Percentiles rank a stretch among this genome's conserved stretches.
Conservation (phyloP, 2,888 invertebrate genomes). For the Ormyrus nitidulus region DNA sequence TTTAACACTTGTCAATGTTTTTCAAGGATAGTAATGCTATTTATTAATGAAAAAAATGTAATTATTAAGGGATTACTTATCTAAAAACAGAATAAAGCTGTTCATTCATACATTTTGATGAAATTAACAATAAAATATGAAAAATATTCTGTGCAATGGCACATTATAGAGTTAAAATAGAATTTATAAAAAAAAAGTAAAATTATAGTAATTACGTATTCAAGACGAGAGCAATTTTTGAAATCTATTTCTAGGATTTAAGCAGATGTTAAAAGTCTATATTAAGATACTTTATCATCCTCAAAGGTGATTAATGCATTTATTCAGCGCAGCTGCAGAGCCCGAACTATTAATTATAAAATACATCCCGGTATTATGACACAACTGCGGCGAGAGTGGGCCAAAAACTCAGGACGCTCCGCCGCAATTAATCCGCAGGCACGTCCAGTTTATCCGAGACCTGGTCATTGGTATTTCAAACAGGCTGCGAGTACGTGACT, state of each 20-base stretch:
- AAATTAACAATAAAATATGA: too few species aligned
- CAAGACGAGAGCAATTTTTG: too few species aligned
- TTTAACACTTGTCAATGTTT: slow-evolving; percentile 24
- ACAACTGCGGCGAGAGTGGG: slow-evolving; percentile 17
- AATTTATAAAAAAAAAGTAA: too few species aligned
- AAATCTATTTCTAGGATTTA: too few species aligned
- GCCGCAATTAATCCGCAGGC: slow-evolving; percentile 54
- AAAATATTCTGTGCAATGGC: too few species aligned
- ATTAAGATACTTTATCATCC: not conserved
- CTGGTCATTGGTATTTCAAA: slow-evolving; percentile 54
- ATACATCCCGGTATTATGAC: slow-evolving; percentile 48
- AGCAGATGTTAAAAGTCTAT: too few species aligned
- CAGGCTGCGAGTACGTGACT: slow-evolving; percentile 48
- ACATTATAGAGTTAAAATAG: too few species aligned
- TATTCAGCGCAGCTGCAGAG: slow-evolving; percentile 13
- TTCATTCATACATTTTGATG: too few species aligned
- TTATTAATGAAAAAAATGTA: not conserved
- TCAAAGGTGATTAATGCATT: slow-evolving; percentile 44
- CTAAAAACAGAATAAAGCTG: too few species aligned
- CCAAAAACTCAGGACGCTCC: not conserved
- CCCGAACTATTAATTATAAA: slow-evolving; percentile 29
- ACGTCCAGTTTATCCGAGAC: slow-evolving; percentile 52
- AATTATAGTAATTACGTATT: too few species aligned
- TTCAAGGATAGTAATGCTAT: slow-evolving; percentile 37
- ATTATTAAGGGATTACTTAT: too few species aligned